These are phyloP conservation scores for Chionoecetes opilio DNA, from an alignment of 1,140 invertebrate genomes.

Conservation along the genomic window DNA sequence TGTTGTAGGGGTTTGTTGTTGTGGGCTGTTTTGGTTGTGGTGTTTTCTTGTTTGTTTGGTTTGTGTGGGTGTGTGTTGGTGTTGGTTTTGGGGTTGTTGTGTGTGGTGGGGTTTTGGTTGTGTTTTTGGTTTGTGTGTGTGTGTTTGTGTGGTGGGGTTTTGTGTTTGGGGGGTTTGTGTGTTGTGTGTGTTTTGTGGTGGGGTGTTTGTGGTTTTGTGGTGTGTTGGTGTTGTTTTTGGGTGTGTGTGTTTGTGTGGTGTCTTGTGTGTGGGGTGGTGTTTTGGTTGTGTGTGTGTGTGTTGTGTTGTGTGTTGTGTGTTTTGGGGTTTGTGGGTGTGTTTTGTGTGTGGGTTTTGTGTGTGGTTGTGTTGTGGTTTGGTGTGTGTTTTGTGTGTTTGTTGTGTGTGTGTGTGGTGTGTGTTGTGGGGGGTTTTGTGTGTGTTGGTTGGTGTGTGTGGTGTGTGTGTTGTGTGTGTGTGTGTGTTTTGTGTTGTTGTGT, in stretches of 20 bases:
- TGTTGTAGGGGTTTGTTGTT: no score
- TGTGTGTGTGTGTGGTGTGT: constrained; percentile 46
- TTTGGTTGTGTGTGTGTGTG: neutral
- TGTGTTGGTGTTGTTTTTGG: neutral
- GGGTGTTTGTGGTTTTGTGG: neutral
- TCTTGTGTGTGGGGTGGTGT: no score
- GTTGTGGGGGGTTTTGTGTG: neutral
- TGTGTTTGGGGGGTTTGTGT: no score
- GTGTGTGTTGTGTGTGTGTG: constrained; percentile 5
- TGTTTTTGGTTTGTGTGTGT: constrained; percentile 12
- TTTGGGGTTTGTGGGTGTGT: neutral
- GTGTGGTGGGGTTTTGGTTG: no score
- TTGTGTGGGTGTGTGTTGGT: neutral
- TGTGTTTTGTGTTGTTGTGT: neutral
- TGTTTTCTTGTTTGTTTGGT: neutral
- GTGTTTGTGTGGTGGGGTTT: constrained; percentile 4
- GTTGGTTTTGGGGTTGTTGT: no score
- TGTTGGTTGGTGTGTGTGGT: neutral
- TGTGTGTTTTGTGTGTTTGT: neutral
- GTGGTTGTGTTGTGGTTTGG: neutral
- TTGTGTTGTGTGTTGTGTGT: constrained; percentile 41
- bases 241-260: neutral
- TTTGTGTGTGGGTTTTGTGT: neutral
- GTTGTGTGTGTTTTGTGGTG: constrained; percentile 12
- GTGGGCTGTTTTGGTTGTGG: no score